Evolutionary conservation across 2,888 invertebrate genomes (phyloP).

Genomic region (Phortica okadai): DNA sequence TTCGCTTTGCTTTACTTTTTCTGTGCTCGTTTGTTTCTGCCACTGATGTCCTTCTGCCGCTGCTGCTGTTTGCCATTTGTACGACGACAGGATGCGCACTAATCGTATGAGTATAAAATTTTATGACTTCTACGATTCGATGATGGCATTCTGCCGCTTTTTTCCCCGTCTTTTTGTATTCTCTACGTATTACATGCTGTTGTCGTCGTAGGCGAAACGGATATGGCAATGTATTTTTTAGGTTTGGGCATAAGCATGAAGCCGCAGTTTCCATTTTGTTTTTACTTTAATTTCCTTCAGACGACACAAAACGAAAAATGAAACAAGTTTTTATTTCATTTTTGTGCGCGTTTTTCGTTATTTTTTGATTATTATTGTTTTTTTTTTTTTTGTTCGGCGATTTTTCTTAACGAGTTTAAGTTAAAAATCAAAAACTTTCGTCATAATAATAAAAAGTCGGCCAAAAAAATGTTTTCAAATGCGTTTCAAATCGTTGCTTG

Average conservation of each 20-base stretch:
- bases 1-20: not conserved
- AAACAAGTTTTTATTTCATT: constrained; percentile 9
- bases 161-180: not conserved
- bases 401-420: constrained; percentile 44
- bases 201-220: not conserved
- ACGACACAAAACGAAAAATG: constrained; percentile 5
- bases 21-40: not conserved
- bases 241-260: not conserved
- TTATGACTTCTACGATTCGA: constrained; percentile 30
- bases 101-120: constrained; percentile 32
- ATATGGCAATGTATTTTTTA: not conserved
- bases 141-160: constrained; percentile 15
- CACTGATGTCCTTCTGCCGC: not conserved
- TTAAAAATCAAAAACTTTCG: constrained; percentile 49
- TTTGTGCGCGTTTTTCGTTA: constrained; percentile 20
- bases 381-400: constrained; percentile 5
- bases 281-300: constrained; percentile 20
- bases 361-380: not conserved
- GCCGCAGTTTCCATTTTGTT: constrained; percentile 18
- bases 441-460: constrained; percentile 43
- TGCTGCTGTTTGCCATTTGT: constrained; percentile 6
- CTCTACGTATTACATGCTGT: not conserved
- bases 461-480: constrained; percentile 30
- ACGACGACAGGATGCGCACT: constrained; percentile 27
- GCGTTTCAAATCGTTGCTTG: constrained; percentile 6